Evolutionary conservation across 2,113 vertebrate species (phyloP), one percentile per base, ranked within the genome.

Genomic region (Monopterus albus): DNA sequence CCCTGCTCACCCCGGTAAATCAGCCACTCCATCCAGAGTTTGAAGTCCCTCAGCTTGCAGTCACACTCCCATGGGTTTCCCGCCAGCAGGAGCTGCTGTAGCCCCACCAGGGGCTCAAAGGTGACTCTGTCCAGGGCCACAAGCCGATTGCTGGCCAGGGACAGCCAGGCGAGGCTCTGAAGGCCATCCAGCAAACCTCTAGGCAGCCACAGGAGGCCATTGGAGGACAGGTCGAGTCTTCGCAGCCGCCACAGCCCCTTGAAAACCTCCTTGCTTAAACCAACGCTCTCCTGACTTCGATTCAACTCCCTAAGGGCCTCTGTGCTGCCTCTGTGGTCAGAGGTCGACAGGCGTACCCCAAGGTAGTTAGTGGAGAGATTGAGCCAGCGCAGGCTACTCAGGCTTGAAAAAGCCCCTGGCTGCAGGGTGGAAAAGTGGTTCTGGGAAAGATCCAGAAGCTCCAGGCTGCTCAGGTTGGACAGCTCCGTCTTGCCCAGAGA

Each of bases 21-120:
- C 87, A 98, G 92, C 97, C 96, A 98, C 83, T 98, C 97, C 91
- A 99, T 93, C 96, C 96, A 98, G 89, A 96, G 94, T 84, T 96
- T 98, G 92, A 99, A 96, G 50, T 95, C 94, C 9, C 95, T 93
- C 46, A 98, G 91, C 73, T 91, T 95, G 87, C 97, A 99, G 88
- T 96, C 95, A 0, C 97, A 99, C 49, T 96, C 95, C 97, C 97
- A 99, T 49, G 95, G 96, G 68, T 99, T 99, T 21, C 96, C 96
- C 12, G 92, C 93, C 1, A 99, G 91, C 70, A 92, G 93, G 39
- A 99, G 93, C 3, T 93, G 91, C 91, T 94, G 94, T 35, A 99
- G 91, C 52, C 87, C 91, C 14, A 85, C 86, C 1, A 98, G 89
- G 0, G 96, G 95, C 83, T 98, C 95, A 0, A 99, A 96, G 5